Base-by-base conservation (phyloP, 2,888 invertebrate species). In the Aspidiotus destructor region DNA sequence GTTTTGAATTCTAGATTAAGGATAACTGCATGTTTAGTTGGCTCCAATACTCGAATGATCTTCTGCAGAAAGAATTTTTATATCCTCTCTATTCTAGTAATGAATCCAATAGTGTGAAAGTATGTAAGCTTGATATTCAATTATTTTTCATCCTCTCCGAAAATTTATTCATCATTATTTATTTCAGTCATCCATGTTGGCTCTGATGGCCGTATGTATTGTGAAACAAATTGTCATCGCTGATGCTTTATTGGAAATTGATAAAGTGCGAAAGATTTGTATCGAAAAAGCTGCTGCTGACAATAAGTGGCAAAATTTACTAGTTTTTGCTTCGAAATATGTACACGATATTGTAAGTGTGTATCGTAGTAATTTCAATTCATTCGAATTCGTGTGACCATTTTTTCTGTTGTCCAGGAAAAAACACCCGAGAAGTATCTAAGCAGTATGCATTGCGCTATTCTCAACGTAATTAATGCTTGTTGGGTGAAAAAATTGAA, bases 21-120 rank as follows among this genome's bases (percentile, higher is more conserved):
- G 67, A 67, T 60, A 67, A 67, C 11, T 67, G 67, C 10, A 67
- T 67, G 67, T 67, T 67, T 41, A 67, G 67, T 17, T 67, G 67
- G 67, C 48, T 67, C 40, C 67, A 67, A n/a, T 67, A 67, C 44
- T 67, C 67, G 8, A 67, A 67, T 17, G 67, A 67, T 40, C 52
- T 67, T 44, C 48, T 67, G n/a, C 67, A 67, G 15, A 67, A 67
- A 67, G 67, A 67, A 40, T 67, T 67, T 58, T 42, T 67, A 13
- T 67, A 67, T 58, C 67, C 67, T 8, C 52, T 67, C 7, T 60
- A 60, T 60, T 67, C 67, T 8, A 67, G 40, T 16, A 58, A 67
- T 28, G 67, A 67, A 58, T 67, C 67, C 3, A 67, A 57, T 48
- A 13, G 48, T 7, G 58, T 67, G 8, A 67, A 67, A 60, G 67